phyloP scores from a whole-genome alignment of 2,797 vertebrate genomes.

The Scolopax rusticola region DNA sequence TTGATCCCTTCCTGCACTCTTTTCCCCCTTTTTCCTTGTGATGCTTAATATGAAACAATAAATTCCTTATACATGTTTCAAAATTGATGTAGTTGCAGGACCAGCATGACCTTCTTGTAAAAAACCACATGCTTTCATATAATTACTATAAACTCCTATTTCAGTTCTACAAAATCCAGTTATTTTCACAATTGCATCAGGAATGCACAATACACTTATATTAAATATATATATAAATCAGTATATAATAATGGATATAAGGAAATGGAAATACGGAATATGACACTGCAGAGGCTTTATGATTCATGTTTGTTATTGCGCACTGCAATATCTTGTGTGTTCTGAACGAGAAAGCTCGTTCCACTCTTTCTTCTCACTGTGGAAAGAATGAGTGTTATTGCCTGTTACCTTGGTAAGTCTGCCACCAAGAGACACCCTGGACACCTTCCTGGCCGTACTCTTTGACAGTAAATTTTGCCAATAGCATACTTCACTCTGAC shows the following conservation, averaged over 20 bases:
- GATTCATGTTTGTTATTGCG: not conserved
- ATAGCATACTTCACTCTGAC: not conserved
- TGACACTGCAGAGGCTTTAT: not conserved
- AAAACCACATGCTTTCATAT: not conserved
- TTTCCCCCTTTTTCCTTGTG: not conserved
- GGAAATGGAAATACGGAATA: not conserved
- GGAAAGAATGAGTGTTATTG: fast-evolving
- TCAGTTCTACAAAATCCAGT: not conserved
- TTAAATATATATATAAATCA: too few relatives aligned
- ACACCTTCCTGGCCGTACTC: not conserved
- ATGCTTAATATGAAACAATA: not conserved
- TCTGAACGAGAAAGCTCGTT: not conserved
- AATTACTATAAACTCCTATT: not conserved
- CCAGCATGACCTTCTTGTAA: not conserved
- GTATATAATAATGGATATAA: fast-evolving
- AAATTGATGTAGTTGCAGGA: not conserved
- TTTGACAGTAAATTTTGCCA: not conserved
- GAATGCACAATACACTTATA: not conserved
- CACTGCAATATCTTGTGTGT: not conserved
- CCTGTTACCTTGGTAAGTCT: not conserved
- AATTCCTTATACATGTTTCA: fast-evolving
- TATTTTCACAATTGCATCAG: not conserved
- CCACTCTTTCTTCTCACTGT: not conserved
- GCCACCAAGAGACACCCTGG: not conserved
- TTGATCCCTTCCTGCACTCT: not conserved